A percentile compares a stretch with the other conserved stretches of the same genome.
Evolutionary conservation across 2,113 vertebrate species (phyloP).

Genomic region (Chitala chitala): DNA sequence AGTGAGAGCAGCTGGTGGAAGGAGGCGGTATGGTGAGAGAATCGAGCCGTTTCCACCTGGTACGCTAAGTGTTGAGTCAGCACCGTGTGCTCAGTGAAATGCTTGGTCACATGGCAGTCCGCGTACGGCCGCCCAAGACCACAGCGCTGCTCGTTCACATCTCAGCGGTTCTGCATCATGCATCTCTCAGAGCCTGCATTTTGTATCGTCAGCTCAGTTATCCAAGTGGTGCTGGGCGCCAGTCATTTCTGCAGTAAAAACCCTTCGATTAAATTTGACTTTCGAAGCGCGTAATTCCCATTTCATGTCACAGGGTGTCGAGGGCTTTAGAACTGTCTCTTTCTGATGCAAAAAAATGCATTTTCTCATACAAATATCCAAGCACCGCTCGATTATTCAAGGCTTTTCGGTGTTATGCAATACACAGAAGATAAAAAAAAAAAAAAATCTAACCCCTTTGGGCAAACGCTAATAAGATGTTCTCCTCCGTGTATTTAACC

Average conservation of each 20-base stretch:
- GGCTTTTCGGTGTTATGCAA: slow-evolving; percentile 49
- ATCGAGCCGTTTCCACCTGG: slow-evolving; percentile 15
- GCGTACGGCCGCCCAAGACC: not conserved
- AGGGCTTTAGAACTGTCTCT: slow-evolving; percentile 41
- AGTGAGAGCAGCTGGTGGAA: slow-evolving; percentile 29
- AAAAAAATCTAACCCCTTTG: slow-evolving; percentile 41
- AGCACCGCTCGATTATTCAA: slow-evolving; percentile 49
- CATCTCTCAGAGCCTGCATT: not conserved
- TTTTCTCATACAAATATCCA: slow-evolving; percentile 49
- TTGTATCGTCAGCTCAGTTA: not conserved
- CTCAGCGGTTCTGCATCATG: slow-evolving; percentile 23
- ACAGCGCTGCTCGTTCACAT: not conserved
- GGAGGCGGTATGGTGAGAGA: not conserved
- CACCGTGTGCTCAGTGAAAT: slow-evolving; percentile 4
- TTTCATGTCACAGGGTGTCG: not conserved
- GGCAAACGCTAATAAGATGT: slow-evolving; percentile 55
- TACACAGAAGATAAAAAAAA: slow-evolving; percentile 52
- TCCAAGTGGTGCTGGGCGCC: not conserved
- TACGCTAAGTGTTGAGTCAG: slow-evolving; percentile 15
- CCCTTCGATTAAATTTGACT: not conserved
- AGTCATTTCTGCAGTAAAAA: not conserved
- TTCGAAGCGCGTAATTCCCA: not conserved
- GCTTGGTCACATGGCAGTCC: slow-evolving; percentile 16
- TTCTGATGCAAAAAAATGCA: not conserved
- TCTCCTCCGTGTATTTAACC: slow-evolving; percentile 64